phyloP scores from a whole-genome alignment of 1,140 invertebrate genomes.

The Eriocheir sinensis region DNA sequence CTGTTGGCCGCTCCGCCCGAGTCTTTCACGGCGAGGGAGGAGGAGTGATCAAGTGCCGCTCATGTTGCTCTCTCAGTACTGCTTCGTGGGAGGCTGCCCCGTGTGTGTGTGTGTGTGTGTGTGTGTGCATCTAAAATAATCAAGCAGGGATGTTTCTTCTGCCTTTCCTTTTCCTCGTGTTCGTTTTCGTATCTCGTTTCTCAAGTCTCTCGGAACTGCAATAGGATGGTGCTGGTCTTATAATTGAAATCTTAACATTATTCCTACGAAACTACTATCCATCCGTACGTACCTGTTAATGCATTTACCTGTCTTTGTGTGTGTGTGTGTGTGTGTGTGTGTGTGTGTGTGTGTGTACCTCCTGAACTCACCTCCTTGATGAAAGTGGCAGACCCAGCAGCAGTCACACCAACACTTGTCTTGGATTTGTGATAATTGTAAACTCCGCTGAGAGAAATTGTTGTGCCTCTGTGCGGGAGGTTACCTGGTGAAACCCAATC shows the following conservation, averaged over 20 bases:
- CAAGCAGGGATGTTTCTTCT: too few relatives aligned
- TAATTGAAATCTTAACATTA: too few relatives aligned
- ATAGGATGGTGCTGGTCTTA: too few relatives aligned
- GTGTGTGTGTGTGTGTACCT: constrained; percentile 18
- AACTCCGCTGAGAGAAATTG: background rate
- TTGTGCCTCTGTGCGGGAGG: background rate
- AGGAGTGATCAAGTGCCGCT: background rate
- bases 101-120: background rate
- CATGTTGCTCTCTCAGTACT: background rate
- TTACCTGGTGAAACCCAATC: background rate
- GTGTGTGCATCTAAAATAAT: background rate
- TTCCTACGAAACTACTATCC: too few relatives aligned
- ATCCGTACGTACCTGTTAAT: too few relatives aligned
- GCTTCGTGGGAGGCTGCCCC: background rate
- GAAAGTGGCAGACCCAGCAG: background rate
- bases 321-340: background rate
- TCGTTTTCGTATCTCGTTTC: too few relatives aligned
- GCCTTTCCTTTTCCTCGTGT: too few relatives aligned
- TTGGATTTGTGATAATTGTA: background rate
- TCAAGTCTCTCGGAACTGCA: too few relatives aligned
- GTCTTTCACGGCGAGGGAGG: background rate
- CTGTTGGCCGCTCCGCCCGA: background rate
- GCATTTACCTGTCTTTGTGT: background rate
- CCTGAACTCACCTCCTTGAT: too few relatives aligned
- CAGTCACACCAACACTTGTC: background rate